Evolutionary conservation across 2,113 vertebrate genomes (phyloP), one percentile per base, ranked within the genome.

Genomic region (Bombycilla garrulus): DNA sequence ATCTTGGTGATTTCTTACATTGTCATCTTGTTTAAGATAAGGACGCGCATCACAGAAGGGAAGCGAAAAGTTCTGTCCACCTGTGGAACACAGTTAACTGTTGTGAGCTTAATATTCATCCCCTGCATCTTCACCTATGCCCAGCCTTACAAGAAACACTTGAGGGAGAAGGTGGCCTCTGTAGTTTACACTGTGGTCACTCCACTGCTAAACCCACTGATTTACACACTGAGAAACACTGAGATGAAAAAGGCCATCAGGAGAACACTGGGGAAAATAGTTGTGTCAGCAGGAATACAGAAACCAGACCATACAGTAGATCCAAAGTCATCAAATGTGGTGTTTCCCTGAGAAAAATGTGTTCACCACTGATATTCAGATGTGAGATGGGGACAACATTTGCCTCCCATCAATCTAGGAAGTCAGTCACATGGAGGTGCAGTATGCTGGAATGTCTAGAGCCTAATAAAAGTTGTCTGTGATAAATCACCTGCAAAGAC

Each of bases 61-160:
- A 92, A 58, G 9, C 4, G 3, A 16, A 97, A 97, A 31, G 95
- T 95, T 35, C 90, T 98, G 71, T 97, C 96, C 10, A 97, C 97
- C 36, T 97, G 96, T 5, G 57, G 92, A 25, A 93, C 97, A 23
- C 97, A 97, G 61, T 74, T 97, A 15, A 81, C 57, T 1, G 93
- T 97, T 20, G 91, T 97, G 50, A 86, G 88, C 26, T 92, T 96
- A 36, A 96, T 97, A 72, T 97, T 97, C 61, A 92, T 94, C 11
- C 89, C 94, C 31, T 83, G 84, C 23, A 81, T 97, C 57, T 95
- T 97, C 83, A 97, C 93, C 80, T 97, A 97, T 18, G 94, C 94
- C 62, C 72, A 62, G 0, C 94, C 97, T 35, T 90, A 83, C 6
- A 95, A 84, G 48, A 92, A 96, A 23, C 25, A 85, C 28, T 33